Base-by-base conservation (phyloP, 2,888 invertebrate species). In the Cecidostiba fungosa region DNA sequence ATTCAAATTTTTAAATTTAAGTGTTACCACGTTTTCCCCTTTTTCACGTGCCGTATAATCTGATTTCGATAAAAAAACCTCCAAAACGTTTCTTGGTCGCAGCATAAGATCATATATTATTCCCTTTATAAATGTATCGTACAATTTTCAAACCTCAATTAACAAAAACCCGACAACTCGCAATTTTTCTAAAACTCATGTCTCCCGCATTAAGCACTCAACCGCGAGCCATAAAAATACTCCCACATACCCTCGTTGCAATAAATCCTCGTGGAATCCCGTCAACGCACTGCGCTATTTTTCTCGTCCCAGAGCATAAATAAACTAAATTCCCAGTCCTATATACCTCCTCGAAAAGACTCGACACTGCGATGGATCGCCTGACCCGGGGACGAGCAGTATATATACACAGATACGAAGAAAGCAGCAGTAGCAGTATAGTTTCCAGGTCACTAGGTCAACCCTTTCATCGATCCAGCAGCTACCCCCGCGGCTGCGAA, bases 371-470 rank as follows among this genome's bases (percentile, higher is more conserved):
- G 47, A 69, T 50, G 32, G 32, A 43, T 77, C 66, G 62, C 59
- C 54, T 32, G 29, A 19, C 5, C 73, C 14, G 23, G 12, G n/a
- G 77, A 23, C 54, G 39, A 72, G 39, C 16, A 50, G 36, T 36
- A 54, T 8, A n/a, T 5, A 59, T n/a, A 1, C 23, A 23, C 16
- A 39, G 14, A 39, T 43, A 39, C 43, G 50, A 47, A 66, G 43
- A 43, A 6, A 16, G 47, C 54, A 26, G 39, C 3, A n/a, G n/a
- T n/a, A n/a, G 23, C 8, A n/a, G n/a, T 5, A 19, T 19, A 3
- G 43, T 47, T 66, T 69, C 59, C 82, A 73, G 86, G 85, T 86
- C 85, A 86, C 62, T 82, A 62, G 86, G 86, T 86, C 86, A 86
- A 82, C 82, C 85, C 82, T 79, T 77, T 19, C 80, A 84, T 86